A percentile compares a stretch with the other conserved stretches of the same genome.
phyloP scores from a whole-genome alignment of 1,140 invertebrate species.

The Leguminivora glycinivorella region DNA sequence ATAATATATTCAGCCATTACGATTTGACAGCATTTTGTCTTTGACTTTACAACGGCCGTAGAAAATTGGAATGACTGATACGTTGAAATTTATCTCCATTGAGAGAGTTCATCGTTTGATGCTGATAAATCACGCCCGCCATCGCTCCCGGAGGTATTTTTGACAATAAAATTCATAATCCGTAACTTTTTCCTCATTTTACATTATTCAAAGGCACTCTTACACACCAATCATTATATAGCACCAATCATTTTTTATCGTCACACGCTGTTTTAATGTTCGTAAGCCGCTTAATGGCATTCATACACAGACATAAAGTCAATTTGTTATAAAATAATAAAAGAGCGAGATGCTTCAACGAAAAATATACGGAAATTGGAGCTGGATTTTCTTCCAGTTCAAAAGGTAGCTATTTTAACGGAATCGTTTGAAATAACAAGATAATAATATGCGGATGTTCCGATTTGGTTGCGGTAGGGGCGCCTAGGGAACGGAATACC shows the following conservation, averaged over 20 bases:
- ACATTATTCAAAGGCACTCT: slow-evolving; percentile 31
- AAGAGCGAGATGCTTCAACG: neutral
- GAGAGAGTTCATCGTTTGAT: slow-evolving; percentile 47
- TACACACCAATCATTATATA: slow-evolving; percentile 33
- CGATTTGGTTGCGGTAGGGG: slow-evolving; percentile 42
- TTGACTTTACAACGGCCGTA: slow-evolving; percentile 30
- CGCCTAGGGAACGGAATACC: slow-evolving; percentile 41
- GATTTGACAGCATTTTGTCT: slow-evolving; percentile 44
- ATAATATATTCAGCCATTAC: slow-evolving; percentile 42
- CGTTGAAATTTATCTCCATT: slow-evolving; percentile 57
- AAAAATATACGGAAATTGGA: slow-evolving; percentile 34
- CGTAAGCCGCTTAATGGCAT: neutral
- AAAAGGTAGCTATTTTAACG: slow-evolving; percentile 43
- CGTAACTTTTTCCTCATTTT: slow-evolving; percentile 34
- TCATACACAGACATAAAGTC: neutral
- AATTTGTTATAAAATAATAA: neutral
- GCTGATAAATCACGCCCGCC: slow-evolving; percentile 49
- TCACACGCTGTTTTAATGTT: slow-evolving; percentile 10
- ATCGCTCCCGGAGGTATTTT: slow-evolving; percentile 36
- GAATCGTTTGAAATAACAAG: slow-evolving; percentile 43
- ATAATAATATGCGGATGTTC: slow-evolving; percentile 51
- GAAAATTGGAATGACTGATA: slow-evolving; percentile 40
- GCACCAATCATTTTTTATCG: slow-evolving; percentile 37
- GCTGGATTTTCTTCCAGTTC: slow-evolving; percentile 32
- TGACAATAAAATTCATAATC: slow-evolving; percentile 41